Evolutionary conservation across 2,113 vertebrate species (phyloP).

Genomic region (Bungarus multicinctus): DNA sequence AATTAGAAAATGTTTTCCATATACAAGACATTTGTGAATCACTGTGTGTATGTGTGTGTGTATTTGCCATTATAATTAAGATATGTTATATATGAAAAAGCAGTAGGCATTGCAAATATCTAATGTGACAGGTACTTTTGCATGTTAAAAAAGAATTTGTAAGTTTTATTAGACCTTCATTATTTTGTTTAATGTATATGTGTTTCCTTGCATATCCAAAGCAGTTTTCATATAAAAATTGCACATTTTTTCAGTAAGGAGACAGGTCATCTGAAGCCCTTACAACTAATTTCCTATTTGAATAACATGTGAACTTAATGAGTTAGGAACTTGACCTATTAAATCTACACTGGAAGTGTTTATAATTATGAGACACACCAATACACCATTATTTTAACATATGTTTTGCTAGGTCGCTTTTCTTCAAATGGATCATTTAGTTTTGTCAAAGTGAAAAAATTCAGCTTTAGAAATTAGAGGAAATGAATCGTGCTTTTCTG

Average conservation of each 20-base stretch:
- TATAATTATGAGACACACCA: background rate
- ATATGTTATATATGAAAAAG: background rate
- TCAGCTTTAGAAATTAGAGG: too few relatives aligned
- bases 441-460: too few relatives aligned
- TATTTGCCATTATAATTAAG: rapidly evolving
- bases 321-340: background rate
- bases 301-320: background rate
- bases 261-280: background rate
- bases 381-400: background rate
- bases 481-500: too few relatives aligned
- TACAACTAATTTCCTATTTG: background rate
- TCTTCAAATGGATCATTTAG: background rate
- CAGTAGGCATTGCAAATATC: background rate
- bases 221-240: background rate
- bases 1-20: background rate
- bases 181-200: background rate
- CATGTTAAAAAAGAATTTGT: background rate
- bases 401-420: background rate
- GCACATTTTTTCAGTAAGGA: background rate
- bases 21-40: background rate
- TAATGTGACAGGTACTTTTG: background rate
- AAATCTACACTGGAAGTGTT: background rate
- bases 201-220: background rate
- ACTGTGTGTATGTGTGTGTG: background rate
- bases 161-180: background rate